A percentile compares a stretch with the other conserved stretches of the same genome.
phyloP scores from a whole-genome alignment of 1,140 invertebrate species.

The Matsumurasca onukii region DNA sequence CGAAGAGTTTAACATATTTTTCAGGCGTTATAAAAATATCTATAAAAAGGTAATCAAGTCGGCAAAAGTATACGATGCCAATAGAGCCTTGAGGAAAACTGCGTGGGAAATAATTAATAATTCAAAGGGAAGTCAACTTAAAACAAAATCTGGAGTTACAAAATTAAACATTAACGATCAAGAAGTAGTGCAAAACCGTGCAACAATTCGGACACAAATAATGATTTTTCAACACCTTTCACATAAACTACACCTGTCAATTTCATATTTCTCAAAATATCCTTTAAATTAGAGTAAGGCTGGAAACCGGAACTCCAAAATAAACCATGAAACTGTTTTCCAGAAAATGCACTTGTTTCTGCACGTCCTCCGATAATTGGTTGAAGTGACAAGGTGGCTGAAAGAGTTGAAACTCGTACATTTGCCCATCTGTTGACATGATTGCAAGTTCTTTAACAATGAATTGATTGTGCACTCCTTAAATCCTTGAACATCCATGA shows the following conservation, averaged over 20 bases:
- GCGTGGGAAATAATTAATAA: too few relatives aligned
- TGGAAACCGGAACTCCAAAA: neutral
- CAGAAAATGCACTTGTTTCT: neutral
- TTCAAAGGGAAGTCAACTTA: too few relatives aligned
- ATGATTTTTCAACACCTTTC: neutral
- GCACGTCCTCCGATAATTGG: neutral
- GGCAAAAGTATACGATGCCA: too few relatives aligned
- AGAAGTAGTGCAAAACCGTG: neutral
- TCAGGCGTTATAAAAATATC: too few relatives aligned
- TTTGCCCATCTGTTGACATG: constrained; percentile 4
- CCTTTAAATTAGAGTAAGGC: neutral
- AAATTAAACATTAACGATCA: too few relatives aligned
- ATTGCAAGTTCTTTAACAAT: constrained; percentile 12
- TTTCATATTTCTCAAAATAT: neutral
- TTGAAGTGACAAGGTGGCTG: neutral
- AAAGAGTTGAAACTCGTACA: constrained; percentile 2
- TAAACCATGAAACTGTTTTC: constrained; percentile 1
- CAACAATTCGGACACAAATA: neutral
- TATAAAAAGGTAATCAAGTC: too few relatives aligned
- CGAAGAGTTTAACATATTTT: too few relatives aligned
- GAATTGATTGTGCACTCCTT: neutral
- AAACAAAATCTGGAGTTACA: too few relatives aligned
- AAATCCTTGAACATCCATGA: constrained; percentile 1
- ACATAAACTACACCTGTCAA: constrained; percentile 6
- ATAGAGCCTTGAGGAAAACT: too few relatives aligned